A percentile compares a stretch with the other conserved stretches of the same genome.
phyloP scores from a whole-genome alignment of 2,113 vertebrate species.

The Lepidothrix coronata region DNA sequence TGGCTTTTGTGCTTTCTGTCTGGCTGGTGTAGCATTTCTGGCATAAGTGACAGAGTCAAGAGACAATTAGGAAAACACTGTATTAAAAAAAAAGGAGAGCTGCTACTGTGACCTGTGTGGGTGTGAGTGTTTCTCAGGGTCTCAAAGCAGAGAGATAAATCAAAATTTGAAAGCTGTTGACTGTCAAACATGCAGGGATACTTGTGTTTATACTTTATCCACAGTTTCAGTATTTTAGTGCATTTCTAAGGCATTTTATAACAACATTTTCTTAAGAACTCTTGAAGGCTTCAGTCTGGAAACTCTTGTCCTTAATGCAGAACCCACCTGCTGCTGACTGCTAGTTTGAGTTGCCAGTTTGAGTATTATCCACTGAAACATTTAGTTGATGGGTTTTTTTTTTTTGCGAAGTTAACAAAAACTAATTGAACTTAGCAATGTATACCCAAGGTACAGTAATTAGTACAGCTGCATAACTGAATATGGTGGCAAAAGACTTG shows the following conservation, averaged over 20 bases:
- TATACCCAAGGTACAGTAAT: not conserved
- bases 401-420: not conserved
- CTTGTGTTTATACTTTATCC: not conserved
- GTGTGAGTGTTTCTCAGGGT: not conserved
- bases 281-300: not conserved
- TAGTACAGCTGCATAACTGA: not conserved
- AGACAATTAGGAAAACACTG: not conserved
- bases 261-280: not conserved
- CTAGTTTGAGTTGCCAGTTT: not conserved
- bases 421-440: not conserved
- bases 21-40: not conserved
- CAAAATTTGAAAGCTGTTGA: not conserved
- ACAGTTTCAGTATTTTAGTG: not conserved
- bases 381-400: not conserved
- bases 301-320: not conserved
- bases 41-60: not conserved
- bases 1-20: not conserved
- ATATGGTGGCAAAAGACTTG: not conserved
- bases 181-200: not conserved
- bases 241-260: not conserved
- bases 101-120: rapidly evolving
- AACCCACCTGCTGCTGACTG: not conserved
- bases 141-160: not conserved
- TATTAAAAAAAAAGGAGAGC: not conserved
- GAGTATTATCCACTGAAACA: not conserved